Percentiles rank a stretch among this genome's conserved stretches.
These are phyloP conservation scores for Malurus cyaneus DNA, from an alignment of 2,113 vertebrate genomes.

Conservation along the genomic window DNA sequence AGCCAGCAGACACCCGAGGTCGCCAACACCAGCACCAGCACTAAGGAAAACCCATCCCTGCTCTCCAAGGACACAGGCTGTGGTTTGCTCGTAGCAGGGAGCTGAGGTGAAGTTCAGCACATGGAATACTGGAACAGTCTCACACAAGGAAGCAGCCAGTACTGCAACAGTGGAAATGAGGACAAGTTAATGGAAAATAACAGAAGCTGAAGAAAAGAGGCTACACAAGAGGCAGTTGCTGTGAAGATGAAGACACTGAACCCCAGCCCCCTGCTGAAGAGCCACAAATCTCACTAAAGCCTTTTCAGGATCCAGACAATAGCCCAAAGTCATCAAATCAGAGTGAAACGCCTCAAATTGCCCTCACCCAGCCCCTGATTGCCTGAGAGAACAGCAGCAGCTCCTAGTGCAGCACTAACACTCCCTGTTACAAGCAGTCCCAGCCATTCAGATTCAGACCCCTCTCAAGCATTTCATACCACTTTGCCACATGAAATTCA, in stretches of 20 bases:
- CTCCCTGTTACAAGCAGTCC: background rate
- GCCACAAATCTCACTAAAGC: background rate
- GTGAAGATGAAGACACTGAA: background rate
- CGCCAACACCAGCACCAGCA: background rate
- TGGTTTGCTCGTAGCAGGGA: background rate
- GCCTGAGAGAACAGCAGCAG: background rate
- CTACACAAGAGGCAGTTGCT: background rate
- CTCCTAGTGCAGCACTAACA: background rate
- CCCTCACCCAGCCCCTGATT: fast-evolving
- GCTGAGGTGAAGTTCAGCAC: background rate
- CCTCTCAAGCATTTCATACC: fast-evolving
- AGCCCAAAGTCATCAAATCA: background rate
- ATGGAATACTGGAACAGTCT: background rate
- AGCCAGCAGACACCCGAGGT: background rate
- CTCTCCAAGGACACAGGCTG: background rate
- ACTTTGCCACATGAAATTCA: background rate
- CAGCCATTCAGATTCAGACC: background rate
- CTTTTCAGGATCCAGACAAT: background rate
- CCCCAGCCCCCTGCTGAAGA: background rate
- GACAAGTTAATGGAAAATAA: background rate
- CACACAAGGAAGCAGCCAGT: background rate
- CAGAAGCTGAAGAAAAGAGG: background rate
- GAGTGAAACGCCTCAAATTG: background rate
- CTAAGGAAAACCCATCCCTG: fast-evolving
- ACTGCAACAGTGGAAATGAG: background rate